phyloP scores from a whole-genome alignment of 2,888 invertebrate species.

The Brenthis daphne region DNA sequence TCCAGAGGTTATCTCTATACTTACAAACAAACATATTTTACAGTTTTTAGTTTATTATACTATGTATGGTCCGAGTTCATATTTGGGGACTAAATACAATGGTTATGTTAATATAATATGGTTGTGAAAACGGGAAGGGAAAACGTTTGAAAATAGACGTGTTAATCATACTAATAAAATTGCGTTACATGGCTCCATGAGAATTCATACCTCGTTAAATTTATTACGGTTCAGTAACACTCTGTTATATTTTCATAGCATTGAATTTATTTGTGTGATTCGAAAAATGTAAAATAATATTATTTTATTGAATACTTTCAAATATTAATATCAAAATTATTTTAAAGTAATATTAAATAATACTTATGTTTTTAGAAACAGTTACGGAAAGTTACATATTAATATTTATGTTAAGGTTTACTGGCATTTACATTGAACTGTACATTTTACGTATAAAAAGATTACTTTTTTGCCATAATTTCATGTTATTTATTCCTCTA shows the following conservation, averaged over 20 bases:
- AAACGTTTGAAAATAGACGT: slow-evolving; percentile 21
- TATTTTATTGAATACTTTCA: background rate
- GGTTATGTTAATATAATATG: slow-evolving; percentile 9
- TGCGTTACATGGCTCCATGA: slow-evolving; percentile 19
- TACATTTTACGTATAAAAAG: too few species aligned
- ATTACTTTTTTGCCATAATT: too few species aligned
- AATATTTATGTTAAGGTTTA: too few species aligned
- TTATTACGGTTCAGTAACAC: slow-evolving; percentile 25
- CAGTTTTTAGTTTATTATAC: too few species aligned
- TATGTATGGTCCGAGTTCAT: background rate
- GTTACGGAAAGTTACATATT: too few species aligned
- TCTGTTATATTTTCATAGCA: slow-evolving; percentile 7
- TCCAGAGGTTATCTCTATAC: too few species aligned
- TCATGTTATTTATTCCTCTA: too few species aligned
- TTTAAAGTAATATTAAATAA: too few species aligned
- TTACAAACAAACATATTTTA: too few species aligned
- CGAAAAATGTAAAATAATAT: background rate
- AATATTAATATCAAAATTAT: background rate
- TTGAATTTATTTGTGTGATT: slow-evolving; percentile 13
- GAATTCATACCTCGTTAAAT: slow-evolving; percentile 28
- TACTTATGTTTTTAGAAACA: too few species aligned
- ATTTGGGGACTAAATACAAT: background rate
- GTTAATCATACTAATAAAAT: slow-evolving; percentile 31
- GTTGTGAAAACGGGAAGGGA: slow-evolving; percentile 5
- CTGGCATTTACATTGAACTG: too few species aligned